A percentile compares a stretch with the other conserved stretches of the same genome.
phyloP scores from a whole-genome alignment of 2,113 vertebrate species.

The Onychostoma macrolepis region DNA sequence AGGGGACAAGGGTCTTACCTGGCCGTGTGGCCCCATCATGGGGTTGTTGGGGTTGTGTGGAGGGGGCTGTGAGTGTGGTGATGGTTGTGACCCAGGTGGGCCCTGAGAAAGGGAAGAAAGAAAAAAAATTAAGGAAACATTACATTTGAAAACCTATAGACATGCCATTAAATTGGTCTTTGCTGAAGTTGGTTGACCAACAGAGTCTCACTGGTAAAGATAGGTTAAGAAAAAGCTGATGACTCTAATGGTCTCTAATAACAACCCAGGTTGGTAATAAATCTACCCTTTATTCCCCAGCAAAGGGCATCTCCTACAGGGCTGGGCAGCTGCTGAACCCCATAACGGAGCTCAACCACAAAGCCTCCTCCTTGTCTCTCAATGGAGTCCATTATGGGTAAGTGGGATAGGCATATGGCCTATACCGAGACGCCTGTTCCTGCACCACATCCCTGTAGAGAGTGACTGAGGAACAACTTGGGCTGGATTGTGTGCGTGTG shows the following conservation, averaged over 20 bases:
- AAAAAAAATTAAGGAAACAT: background rate
- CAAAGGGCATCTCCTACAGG: slow-evolving; percentile 32
- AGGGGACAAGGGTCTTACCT: slow-evolving; percentile 70
- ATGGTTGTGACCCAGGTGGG: slow-evolving; percentile 80
- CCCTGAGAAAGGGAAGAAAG: slow-evolving; percentile 69
- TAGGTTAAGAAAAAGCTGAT: background rate
- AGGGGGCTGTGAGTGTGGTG: slow-evolving; percentile 78
- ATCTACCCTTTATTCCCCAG: background rate
- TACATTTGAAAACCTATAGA: background rate
- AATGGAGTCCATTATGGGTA: slow-evolving; percentile 24
- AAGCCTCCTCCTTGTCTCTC: slow-evolving; percentile 14
- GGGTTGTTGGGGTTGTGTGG: slow-evolving; percentile 80
- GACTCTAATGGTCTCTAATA: background rate
- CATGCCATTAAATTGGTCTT: background rate
- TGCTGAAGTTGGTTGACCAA: background rate
- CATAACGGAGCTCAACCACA: slow-evolving; percentile 9
- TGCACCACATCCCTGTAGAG: slow-evolving; percentile 43
- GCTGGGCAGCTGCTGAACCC: slow-evolving; percentile 32
- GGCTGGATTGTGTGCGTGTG: slow-evolving; percentile 47
- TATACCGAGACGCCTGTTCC: slow-evolving; percentile 26
- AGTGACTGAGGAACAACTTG: slow-evolving; percentile 62
- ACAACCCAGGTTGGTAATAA: background rate
- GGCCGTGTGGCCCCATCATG: slow-evolving; percentile 81
- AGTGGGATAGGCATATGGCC: slow-evolving; percentile 43
- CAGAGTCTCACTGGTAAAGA: background rate